phyloP scores from a whole-genome alignment of 2,797 vertebrate genomes.

The Myioborus melanocephalus region DNA sequence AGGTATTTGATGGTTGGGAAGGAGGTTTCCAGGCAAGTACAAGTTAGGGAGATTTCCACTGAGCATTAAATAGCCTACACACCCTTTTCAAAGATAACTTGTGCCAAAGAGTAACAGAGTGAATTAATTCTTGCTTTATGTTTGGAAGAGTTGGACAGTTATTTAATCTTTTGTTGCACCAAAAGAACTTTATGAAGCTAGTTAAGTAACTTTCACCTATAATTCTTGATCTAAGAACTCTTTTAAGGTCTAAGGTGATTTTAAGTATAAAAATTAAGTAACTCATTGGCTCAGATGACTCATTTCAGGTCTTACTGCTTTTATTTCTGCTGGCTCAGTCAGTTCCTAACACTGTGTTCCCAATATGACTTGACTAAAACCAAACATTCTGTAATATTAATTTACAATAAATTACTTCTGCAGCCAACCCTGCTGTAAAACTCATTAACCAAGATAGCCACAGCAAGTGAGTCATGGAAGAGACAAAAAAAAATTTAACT shows the following conservation, averaged over 20 bases:
- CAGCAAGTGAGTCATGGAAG: background rate
- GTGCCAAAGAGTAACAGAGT: background rate
- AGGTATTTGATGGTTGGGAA: background rate
- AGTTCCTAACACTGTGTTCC: background rate
- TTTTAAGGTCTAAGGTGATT: background rate
- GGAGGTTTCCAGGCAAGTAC: background rate
- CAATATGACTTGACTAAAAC: background rate
- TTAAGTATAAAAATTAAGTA: background rate
- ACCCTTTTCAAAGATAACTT: background rate
- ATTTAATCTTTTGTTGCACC: background rate
- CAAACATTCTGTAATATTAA: background rate
- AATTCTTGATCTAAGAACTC: background rate
- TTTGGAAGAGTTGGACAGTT: background rate
- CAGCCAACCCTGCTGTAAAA: background rate
- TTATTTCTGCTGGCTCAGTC: background rate
- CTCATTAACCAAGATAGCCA: background rate
- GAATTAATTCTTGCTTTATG: background rate
- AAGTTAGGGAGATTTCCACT: background rate
- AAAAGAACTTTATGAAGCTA: background rate
- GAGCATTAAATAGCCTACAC: background rate
- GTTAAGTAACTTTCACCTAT: background rate
- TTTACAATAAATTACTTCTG: conserved; percentile 9
- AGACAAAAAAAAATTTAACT: background rate
- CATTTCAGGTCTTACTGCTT: background rate
- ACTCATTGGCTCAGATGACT: background rate